Percentiles rank a stretch among this genome's conserved stretches.
Conservation (phyloP, 2,113 vertebrate species). For the Spea multiplicata region DNA sequence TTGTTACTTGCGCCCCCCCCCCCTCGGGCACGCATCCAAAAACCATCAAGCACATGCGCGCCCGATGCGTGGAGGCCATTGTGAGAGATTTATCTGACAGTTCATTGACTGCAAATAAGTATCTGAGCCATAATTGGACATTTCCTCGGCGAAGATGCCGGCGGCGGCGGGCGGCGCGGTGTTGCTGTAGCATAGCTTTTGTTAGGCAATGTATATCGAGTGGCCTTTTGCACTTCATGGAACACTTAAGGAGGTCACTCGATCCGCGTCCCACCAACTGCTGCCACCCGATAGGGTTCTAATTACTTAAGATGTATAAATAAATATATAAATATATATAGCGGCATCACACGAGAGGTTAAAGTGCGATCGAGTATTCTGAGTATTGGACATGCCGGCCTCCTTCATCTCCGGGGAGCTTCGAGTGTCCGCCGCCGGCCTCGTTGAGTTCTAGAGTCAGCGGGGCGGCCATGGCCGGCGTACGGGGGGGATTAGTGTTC, state of each 20-base stretch:
- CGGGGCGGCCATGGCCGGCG: background rate
- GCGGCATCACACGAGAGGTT: background rate
- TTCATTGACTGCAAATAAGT: background rate
- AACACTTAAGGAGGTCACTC: constrained; percentile 31
- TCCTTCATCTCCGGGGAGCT: background rate
- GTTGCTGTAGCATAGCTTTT: constrained; percentile 26
- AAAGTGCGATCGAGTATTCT: background rate
- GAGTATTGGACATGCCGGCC: background rate
- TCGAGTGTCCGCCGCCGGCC: background rate
- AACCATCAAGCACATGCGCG: background rate
- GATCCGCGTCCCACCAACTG: constrained; percentile 26
- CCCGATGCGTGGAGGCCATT: background rate
- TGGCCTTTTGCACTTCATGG: constrained; percentile 33
- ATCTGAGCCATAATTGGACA: constrained; percentile 26
- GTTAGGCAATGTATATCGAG: constrained; percentile 40
- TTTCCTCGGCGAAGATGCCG: constrained; percentile 14
- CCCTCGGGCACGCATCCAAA: constrained; percentile 8
- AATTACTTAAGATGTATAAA: constrained; percentile 33
- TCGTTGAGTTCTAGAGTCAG: no score
- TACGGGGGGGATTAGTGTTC: background rate
- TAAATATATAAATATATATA: constrained; percentile 28
- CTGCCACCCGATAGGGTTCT: constrained; percentile 25
- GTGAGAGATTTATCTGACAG: background rate
- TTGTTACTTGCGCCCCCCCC: no score
- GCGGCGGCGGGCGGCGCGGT: constrained; percentile 9